Base-by-base conservation (phyloP, 2,888 invertebrate species). In the Drosophila demipolita region DNA sequence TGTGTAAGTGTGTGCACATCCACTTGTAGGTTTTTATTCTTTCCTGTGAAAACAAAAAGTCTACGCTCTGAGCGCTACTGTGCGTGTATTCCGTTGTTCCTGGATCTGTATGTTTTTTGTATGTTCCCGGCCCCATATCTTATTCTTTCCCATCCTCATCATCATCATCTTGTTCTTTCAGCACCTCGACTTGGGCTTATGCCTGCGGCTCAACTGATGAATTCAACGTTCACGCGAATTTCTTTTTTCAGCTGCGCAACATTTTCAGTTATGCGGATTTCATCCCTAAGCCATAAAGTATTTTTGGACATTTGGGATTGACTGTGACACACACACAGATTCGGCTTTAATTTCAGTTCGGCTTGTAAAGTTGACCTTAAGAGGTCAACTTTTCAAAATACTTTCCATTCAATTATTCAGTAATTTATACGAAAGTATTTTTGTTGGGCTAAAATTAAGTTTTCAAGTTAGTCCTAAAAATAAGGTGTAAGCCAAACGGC, bases 11-110 rank as follows among this genome's bases (percentile, higher is more conserved):
- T 73, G 64, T 66, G 53, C 69, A 81, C 79, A 84, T 87, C 87
- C 84, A 85, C 85, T 85, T 87, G 83, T 84, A 81, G 79, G 80
- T 82, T 82, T 81, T 83, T 82, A 81, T 84, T 75, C 81, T 81
- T 87, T 85, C 81, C 85, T 84, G 80, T 63, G 70, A 82, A 85
- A 86, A 85, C 87, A 85, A 87, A 84, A 81, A 82, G 82, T 72
- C 80, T 84, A 73, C 77, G 82, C 87, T 72, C 49, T 64, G 45
- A 75, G 82, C 71, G 59, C 60, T 78, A 66, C 78, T 76, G 71
- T 83, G 86, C 80, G 83, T 85, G 69, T 73, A 66, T 68, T 74
- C 70, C 58, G 68, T 52, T 80, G 65, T 80, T 78, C 66, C 73
- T 78, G 70, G 65, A 57, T 61, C 36, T 77, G 65, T 66, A 32